Evolutionary conservation across 2,797 vertebrate genomes (phyloP).

Genomic region (Malurus splendens): DNA sequence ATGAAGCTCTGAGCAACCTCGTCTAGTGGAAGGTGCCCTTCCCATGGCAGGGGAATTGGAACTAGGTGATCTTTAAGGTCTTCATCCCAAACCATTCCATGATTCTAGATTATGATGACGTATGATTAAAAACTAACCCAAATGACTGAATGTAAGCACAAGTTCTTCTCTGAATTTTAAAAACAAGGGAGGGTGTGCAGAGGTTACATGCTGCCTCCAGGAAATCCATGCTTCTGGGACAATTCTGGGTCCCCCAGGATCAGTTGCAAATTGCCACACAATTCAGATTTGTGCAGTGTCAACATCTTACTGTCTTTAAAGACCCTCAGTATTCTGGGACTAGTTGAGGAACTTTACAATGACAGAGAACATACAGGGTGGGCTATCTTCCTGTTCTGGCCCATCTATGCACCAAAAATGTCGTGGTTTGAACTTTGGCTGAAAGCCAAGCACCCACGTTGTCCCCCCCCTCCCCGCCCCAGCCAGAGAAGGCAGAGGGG

Average conservation of each 20-base stretch:
- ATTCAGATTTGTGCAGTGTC: not conserved
- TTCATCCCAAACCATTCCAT: not conserved
- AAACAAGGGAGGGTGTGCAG: not conserved
- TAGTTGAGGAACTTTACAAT: not conserved
- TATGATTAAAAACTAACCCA: not conserved
- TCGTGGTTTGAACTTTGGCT: no score
- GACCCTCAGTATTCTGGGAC: not conserved
- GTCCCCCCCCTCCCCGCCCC: no score
- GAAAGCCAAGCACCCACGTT: no score
- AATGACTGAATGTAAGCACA: not conserved
- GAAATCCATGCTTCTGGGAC: not conserved
- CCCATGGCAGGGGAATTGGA: not conserved
- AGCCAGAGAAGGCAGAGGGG: no score
- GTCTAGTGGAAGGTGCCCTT: fast-evolving
- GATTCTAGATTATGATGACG: not conserved
- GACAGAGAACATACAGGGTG: not conserved
- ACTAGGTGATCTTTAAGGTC: not conserved
- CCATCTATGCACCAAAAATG: no score
- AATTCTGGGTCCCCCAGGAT: not conserved
- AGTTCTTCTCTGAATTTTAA: not conserved
- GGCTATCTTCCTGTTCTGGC: not conserved
- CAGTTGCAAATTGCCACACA: not conserved
- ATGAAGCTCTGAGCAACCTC: not conserved
- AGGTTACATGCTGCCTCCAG: not conserved
- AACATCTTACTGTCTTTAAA: not conserved